A percentile compares a stretch with the other conserved stretches of the same genome.
phyloP scores from a whole-genome alignment of 2,888 invertebrate genomes.

The Diaperis boleti region DNA sequence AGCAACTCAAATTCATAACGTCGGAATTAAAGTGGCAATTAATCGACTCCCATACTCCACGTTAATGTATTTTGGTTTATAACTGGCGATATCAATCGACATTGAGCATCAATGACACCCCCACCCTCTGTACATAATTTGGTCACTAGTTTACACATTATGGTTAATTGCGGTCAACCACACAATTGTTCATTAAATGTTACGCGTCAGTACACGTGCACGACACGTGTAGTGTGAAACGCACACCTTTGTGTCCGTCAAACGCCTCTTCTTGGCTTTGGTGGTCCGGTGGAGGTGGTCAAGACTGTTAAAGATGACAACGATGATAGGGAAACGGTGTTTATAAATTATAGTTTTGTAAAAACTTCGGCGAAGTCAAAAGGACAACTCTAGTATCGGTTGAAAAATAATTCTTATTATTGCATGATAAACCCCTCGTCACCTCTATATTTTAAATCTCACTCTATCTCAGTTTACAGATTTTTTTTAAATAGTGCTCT shows the following conservation, averaged over 20 bases:
- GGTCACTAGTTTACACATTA: conserved; percentile 68
- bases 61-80: conserved; percentile 40
- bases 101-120: conserved; percentile 63
- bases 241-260: conserved; percentile 20
- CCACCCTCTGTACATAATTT: conserved; percentile 65
- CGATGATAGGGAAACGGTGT: too few species aligned
- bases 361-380: too few species aligned
- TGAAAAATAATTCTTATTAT: too few species aligned
- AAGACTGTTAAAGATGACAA: too few species aligned
- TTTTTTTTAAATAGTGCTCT: too few species aligned
- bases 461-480: too few species aligned
- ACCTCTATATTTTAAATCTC: too few species aligned
- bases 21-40: conserved; percentile 28
- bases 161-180: conserved; percentile 67
- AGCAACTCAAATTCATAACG: conserved; percentile 15
- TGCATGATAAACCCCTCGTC: too few species aligned
- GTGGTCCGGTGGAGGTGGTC: too few species aligned
- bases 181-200: conserved; percentile 66
- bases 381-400: too few species aligned
- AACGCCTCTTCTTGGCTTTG: neutral
- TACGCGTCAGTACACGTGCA: conserved; percentile 64
- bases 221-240: conserved; percentile 57
- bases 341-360: too few species aligned
- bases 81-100: conserved; percentile 62
- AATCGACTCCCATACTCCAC: conserved; percentile 30